These are phyloP conservation scores for Strigops habroptila DNA, from an alignment of 2,113 vertebrate species.

Conservation along the genomic window DNA sequence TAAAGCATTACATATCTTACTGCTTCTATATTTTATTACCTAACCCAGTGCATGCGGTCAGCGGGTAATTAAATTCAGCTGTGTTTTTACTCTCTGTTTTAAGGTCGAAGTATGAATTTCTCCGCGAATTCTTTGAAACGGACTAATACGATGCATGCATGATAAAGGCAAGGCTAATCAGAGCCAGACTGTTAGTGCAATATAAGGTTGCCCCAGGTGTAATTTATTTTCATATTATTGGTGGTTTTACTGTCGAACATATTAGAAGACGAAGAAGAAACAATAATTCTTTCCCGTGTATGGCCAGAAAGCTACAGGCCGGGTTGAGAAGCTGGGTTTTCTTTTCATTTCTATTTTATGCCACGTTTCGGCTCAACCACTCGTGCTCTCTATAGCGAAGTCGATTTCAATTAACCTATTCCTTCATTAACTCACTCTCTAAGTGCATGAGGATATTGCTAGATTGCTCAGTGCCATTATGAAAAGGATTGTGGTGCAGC, in stretches of 20 bases:
- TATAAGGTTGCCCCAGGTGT: conserved; percentile 81
- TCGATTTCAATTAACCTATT: conserved; percentile 64
- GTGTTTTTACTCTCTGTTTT: conserved; percentile 90
- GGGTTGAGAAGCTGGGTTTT: conserved; percentile 44
- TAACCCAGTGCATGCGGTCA: conserved; percentile 91
- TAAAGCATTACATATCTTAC: conserved; percentile 97
- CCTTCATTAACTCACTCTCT: conserved; percentile 64
- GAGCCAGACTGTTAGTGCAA: conserved; percentile 81
- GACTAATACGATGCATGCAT: conserved; percentile 85
- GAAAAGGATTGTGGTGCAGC: conserved; percentile 44
- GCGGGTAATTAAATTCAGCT: conserved; percentile 97
- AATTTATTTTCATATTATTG: conserved; percentile 76
- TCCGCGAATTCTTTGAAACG: conserved; percentile 83
- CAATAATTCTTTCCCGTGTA: conserved; percentile 60
- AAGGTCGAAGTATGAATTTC: conserved; percentile 81
- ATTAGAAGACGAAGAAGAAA: conserved; percentile 68
- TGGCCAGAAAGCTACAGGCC: conserved; percentile 44
- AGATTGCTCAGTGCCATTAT: conserved; percentile 32
- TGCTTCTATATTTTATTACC: conserved; percentile 91
- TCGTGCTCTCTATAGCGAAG: not conserved
- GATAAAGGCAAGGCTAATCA: conserved; percentile 84
- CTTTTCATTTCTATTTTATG: conserved; percentile 66
- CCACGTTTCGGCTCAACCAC: not conserved
- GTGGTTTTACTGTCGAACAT: conserved; percentile 68
- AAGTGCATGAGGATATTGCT: conserved; percentile 61